phyloP scores from a whole-genome alignment of 2,113 vertebrate species.

The Anser cygnoides region DNA sequence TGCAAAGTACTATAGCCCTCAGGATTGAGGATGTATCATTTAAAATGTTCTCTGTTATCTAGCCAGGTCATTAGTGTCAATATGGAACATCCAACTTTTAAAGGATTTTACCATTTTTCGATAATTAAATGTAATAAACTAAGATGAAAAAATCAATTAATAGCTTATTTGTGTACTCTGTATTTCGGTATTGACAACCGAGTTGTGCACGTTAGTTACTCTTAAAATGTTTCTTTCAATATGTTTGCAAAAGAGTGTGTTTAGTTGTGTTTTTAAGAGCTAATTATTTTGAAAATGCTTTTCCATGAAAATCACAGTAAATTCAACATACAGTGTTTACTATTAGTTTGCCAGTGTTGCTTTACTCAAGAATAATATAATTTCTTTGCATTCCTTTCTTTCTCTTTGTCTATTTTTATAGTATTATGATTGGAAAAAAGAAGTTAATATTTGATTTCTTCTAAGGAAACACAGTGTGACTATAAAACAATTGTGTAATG shows the following conservation, averaged over 20 bases:
- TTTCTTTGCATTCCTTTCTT: neutral
- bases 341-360: neutral
- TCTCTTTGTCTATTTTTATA: neutral
- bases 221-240: neutral
- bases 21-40: neutral
- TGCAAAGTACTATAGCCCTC: neutral
- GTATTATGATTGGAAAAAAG: neutral
- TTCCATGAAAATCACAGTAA: neutral
- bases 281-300: slow-evolving; percentile 47
- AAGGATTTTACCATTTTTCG: slow-evolving; percentile 66
- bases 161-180: slow-evolving; percentile 74
- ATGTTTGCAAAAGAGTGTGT: slow-evolving; percentile 15
- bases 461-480: neutral
- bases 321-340: neutral
- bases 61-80: slow-evolving; percentile 71
- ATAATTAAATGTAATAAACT: slow-evolving; percentile 70
- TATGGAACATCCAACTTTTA: slow-evolving; percentile 61
- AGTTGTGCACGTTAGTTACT: slow-evolving; percentile 27
- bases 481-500: neutral
- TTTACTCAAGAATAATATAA: neutral
- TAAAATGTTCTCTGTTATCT: slow-evolving; percentile 57
- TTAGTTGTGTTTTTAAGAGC: neutral
- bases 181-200: slow-evolving; percentile 65
- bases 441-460: neutral
- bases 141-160: slow-evolving; percentile 79